Evolutionary conservation across 2,888 invertebrate species (phyloP).

Genomic region (Alentia gelatinosa): DNA sequence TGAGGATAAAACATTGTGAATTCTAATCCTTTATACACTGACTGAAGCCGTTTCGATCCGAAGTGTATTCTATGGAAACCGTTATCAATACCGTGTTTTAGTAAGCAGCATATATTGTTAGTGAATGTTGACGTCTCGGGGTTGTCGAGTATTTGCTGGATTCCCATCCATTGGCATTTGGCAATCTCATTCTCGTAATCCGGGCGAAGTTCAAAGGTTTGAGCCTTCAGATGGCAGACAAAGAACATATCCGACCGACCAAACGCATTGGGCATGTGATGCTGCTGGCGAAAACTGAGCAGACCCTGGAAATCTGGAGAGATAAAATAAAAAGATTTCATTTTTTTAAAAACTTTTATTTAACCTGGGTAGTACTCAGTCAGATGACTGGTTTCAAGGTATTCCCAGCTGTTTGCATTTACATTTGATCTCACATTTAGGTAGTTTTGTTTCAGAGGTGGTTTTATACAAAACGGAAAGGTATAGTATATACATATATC

Average conservation of each 20-base stretch:
- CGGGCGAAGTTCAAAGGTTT: conserved; percentile 72
- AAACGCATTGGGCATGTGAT: conserved; percentile 76
- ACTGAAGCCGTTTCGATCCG: conserved; percentile 68
- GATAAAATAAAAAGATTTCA: too few relatives aligned
- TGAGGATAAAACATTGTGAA: conserved; percentile 56
- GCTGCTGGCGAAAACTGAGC: conserved; percentile 77
- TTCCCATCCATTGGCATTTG: conserved; percentile 74
- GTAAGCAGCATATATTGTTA: conserved; percentile 48
- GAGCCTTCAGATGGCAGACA: conserved; percentile 75
- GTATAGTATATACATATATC: too few relatives aligned
- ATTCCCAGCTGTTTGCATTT: too few relatives aligned
- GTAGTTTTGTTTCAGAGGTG: not conserved
- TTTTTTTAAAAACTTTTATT: too few relatives aligned
- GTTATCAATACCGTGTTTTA: conserved; percentile 67
- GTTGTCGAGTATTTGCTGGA: conserved; percentile 68
- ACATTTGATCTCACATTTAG: too few relatives aligned
- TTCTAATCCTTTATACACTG: conserved; percentile 72
- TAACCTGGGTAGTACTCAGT: too few relatives aligned
- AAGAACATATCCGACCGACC: conserved; percentile 78
- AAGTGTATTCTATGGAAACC: conserved; percentile 75
- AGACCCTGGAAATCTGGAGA: conserved; percentile 77
- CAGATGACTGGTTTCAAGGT: too few relatives aligned
- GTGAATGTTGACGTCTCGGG: conserved; percentile 70
- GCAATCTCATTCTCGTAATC: conserved; percentile 73
- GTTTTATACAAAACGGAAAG: not conserved